These are phyloP conservation scores for Ibidorhyncha struthersii DNA, from an alignment of 2,113 vertebrate genomes.

Conservation along the genomic window DNA sequence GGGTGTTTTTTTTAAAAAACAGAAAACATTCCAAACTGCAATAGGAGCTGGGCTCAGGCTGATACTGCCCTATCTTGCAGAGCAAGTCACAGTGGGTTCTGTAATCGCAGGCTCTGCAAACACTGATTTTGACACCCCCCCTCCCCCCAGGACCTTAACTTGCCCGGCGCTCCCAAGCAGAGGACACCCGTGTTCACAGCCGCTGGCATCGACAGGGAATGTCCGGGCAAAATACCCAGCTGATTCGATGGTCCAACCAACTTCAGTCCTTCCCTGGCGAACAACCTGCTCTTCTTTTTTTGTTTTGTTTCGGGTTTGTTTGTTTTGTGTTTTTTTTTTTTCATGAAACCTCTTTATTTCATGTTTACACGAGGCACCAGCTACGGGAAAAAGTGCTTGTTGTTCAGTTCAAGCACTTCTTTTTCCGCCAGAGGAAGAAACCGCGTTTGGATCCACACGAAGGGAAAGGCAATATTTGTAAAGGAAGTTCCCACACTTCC, in stretches of 20 bases:
- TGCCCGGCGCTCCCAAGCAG: fast-evolving
- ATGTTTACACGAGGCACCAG: neutral
- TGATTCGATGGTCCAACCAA: no score
- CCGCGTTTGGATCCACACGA: neutral
- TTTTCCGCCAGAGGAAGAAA: neutral
- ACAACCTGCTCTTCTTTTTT: neutral
- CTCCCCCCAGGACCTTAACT: neutral
- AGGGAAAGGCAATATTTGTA: conserved; percentile 59
- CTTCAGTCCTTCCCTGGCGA: neutral
- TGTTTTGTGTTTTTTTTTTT: fast-evolving
- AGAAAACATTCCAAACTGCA: neutral
- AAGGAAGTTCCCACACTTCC: conserved; percentile 68
- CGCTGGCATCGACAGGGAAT: fast-evolving
- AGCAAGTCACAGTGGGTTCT: neutral
- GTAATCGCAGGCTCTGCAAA: neutral
- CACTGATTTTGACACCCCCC: neutral
- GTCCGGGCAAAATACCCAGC: neutral
- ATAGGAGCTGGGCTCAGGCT: neutral
- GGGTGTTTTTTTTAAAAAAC: neutral
- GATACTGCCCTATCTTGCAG: neutral
- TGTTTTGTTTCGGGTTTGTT: neutral
- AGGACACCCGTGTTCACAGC: fast-evolving
- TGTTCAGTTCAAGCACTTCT: neutral
- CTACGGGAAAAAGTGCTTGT: neutral
- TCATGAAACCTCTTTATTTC: neutral